Evolutionary conservation across 2,113 vertebrate genomes (phyloP).

Genomic region (Actinemys pallida): DNA sequence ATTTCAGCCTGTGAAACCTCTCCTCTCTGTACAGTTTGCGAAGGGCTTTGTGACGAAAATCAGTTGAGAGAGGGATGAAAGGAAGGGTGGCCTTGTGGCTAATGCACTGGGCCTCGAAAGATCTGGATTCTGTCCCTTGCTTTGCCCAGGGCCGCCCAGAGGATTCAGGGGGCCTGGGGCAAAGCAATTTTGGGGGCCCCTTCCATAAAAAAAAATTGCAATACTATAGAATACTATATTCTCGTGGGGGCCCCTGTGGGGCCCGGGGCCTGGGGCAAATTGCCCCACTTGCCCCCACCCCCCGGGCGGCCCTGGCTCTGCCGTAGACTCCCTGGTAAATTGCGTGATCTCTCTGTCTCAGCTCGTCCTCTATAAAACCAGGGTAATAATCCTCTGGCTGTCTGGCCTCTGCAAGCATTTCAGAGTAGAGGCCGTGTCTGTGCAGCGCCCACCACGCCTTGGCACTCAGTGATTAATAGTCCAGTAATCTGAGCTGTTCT

Average conservation of each 20-base stretch:
- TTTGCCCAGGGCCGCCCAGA: too few relatives aligned
- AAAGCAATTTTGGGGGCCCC: too few relatives aligned
- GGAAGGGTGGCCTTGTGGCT: background rate
- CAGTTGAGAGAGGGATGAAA: background rate
- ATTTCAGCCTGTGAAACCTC: background rate
- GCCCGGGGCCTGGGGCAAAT: too few relatives aligned
- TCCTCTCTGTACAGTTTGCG: background rate
- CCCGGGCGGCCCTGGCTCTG: too few relatives aligned
- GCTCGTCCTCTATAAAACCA: background rate
- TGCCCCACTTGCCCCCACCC: too few relatives aligned
- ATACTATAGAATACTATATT: too few relatives aligned
- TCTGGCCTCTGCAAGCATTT: background rate
- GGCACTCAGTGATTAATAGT: background rate
- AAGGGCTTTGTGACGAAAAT: background rate
- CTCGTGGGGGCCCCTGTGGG: too few relatives aligned
- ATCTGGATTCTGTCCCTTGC: background rate
- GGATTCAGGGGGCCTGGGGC: too few relatives aligned
- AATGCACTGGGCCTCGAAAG: background rate
- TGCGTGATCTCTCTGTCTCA: background rate
- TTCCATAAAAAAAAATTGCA: too few relatives aligned
- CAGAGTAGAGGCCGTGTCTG: background rate
- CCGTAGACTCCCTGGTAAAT: background rate
- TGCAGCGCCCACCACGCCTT: background rate
- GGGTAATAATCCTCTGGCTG: background rate
- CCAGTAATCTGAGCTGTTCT: background rate